A percentile compares a stretch with the other conserved stretches of the same genome.
Evolutionary conservation across 2,888 invertebrate genomes (phyloP).

Genomic region (Torymus aiolomorphi): DNA sequence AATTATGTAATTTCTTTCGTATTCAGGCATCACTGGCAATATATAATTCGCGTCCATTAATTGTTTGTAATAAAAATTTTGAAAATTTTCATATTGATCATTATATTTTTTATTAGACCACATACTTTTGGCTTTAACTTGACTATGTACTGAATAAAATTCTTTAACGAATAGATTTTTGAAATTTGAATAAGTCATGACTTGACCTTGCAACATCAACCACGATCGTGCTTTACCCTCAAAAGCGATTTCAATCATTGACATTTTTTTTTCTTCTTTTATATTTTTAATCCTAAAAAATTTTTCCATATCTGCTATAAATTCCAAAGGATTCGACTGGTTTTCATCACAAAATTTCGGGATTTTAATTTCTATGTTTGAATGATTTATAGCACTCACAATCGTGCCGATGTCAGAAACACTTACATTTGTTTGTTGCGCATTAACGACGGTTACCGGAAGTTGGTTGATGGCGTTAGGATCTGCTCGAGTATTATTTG

Average conservation of each 20-base stretch:
- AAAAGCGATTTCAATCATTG: background rate
- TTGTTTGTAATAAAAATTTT: constrained; percentile 3
- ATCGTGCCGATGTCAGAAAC: background rate
- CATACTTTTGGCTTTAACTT: constrained; percentile 4
- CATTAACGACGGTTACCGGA: background rate
- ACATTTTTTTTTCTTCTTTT: background rate
- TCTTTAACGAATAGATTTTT: background rate
- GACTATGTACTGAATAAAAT: constrained; percentile 9
- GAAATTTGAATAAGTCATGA: background rate
- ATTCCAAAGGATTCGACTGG: background rate
- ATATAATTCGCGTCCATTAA: constrained; percentile 1
- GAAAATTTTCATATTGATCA: background rate
- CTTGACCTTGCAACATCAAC: background rate
- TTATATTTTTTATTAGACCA: constrained; percentile 4
- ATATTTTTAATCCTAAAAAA: constrained; percentile 7
- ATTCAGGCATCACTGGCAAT: background rate
- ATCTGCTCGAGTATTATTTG: too few relatives aligned
- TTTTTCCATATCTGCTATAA: background rate
- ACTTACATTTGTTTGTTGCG: background rate
- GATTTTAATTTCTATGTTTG: background rate
- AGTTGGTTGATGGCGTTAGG: too few relatives aligned
- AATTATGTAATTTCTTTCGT: constrained; percentile 2
- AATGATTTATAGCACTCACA: background rate
- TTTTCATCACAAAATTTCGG: constrained; percentile 9
- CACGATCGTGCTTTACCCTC: background rate